Percentiles rank a stretch among this genome's conserved stretches.
Conservation (phyloP, 2,888 invertebrate species). For the Archaeoteleia sp. region DNA sequence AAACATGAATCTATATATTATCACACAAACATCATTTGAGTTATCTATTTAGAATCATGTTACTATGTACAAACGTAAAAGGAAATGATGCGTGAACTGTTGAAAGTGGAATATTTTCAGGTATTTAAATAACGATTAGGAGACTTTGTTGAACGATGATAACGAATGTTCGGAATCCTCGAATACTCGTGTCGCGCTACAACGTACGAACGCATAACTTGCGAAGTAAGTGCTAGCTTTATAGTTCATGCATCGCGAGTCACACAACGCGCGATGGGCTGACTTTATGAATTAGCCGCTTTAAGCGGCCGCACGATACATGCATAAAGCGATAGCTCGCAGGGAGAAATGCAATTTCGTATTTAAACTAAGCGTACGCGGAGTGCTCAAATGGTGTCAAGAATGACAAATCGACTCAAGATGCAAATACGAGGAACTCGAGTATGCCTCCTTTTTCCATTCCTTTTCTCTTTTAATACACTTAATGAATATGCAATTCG, state of each 20-base stretch:
- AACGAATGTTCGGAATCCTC: slow-evolving; percentile 3
- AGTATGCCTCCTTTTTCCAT: not conserved
- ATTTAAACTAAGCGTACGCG: slow-evolving; percentile 12
- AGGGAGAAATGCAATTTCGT: slow-evolving; percentile 18
- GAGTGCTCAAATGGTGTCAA: slow-evolving; percentile 11
- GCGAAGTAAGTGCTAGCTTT: slow-evolving; percentile 8
- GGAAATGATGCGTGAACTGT: no score
- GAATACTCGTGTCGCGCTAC: not conserved
- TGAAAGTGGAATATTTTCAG: no score
- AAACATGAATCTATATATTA: no score
- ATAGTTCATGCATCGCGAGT: slow-evolving; percentile 11
- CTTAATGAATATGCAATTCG: slow-evolving; percentile 4
- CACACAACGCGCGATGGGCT: slow-evolving; percentile 16
- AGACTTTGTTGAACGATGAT: not conserved
- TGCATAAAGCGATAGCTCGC: slow-evolving; percentile 17
- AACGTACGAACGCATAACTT: slow-evolving; percentile 7
- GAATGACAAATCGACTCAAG: slow-evolving; percentile 14
- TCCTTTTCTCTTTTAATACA: slow-evolving; percentile 1
- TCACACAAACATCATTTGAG: no score
- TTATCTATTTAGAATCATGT: no score
- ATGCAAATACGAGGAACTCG: slow-evolving; percentile 8
- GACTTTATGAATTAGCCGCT: slow-evolving; percentile 31
- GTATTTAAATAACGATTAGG: no score
- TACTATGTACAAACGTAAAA: no score
- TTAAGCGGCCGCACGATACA: slow-evolving; percentile 11